phyloP scores from a whole-genome alignment of 2,797 vertebrate species.

The Uromys caudimaculatus region DNA sequence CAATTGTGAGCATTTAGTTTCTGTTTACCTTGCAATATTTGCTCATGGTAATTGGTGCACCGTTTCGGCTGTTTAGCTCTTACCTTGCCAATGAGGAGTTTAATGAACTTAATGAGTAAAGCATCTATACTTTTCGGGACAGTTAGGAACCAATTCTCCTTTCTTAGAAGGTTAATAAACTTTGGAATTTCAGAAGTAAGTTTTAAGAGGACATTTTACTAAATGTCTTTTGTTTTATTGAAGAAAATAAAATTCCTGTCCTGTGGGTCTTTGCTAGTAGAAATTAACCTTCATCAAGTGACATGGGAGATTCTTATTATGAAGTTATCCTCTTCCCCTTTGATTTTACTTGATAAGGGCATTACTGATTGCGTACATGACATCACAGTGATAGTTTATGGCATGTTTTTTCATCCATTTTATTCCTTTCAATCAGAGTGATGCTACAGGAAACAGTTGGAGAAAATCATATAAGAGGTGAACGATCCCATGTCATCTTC shows the following conservation, averaged over 20 bases:
- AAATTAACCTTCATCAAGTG: constrained; percentile 53
- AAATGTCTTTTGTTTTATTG: constrained; percentile 58
- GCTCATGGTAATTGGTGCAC: neutral
- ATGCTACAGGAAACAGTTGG: neutral
- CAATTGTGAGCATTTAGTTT: neutral
- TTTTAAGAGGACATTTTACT: constrained; percentile 59
- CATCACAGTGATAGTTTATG: neutral
- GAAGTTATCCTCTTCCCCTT: neutral
- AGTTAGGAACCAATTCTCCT: neutral
- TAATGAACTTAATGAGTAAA: constrained; percentile 32
- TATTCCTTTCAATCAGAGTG: constrained; percentile 15
- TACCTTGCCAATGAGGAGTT: neutral
- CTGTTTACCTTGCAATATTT: neutral
- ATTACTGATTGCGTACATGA: neutral
- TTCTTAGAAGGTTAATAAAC: constrained; percentile 39
- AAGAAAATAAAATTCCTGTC: constrained; percentile 34
- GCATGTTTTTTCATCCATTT: constrained; percentile 8
- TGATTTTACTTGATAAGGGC: constrained; percentile 34
- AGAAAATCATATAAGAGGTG: neutral
- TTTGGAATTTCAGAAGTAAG: constrained; percentile 45
- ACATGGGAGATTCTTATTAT: constrained; percentile 5
- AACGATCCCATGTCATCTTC: neutral
- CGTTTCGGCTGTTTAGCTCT: neutral
- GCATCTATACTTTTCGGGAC: neutral
- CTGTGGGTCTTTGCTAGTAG: constrained; percentile 27